These are phyloP conservation scores for Drosophila lutescens DNA, from an alignment of 2,888 invertebrate genomes.

Conservation along the genomic window DNA sequence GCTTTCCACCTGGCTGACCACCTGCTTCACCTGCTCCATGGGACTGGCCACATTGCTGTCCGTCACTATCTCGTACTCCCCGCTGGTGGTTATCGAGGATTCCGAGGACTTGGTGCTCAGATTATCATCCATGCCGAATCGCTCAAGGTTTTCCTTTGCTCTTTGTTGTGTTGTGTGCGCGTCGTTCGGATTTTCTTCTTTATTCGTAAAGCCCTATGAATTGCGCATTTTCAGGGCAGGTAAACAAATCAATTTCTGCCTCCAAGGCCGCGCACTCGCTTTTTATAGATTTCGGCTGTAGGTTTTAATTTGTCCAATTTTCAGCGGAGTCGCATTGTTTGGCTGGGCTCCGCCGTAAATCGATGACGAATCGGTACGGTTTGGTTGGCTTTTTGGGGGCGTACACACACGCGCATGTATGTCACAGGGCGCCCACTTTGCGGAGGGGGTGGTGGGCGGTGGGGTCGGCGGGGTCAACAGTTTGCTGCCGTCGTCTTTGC, in stretches of 20 bases:
- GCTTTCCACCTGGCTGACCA: slow-evolving; percentile 23
- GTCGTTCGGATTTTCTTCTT: slow-evolving; percentile 30
- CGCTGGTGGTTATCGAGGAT: slow-evolving; percentile 88
- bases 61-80: slow-evolving; percentile 89
- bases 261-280: slow-evolving; percentile 19
- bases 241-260: slow-evolving; percentile 31
- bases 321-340: slow-evolving; percentile 67
- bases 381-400: slow-evolving; percentile 62
- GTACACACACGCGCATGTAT: slow-evolving; percentile 52
- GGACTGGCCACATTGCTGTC: slow-evolving; percentile 84
- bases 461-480: slow-evolving; percentile 67
- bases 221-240: slow-evolving; percentile 61
- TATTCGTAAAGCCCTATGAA: slow-evolving; percentile 37
- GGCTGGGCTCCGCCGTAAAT: slow-evolving; percentile 68
- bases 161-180: slow-evolving; percentile 15
- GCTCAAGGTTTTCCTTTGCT: slow-evolving; percentile 56
- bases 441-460: slow-evolving; percentile 52
- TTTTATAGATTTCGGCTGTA: slow-evolving; percentile 20
- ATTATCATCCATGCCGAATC: slow-evolving; percentile 86
- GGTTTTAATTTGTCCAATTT: slow-evolving; percentile 62
- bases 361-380: slow-evolving; percentile 81
- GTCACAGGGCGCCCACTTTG: slow-evolving; percentile 32
- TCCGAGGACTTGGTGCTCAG: slow-evolving; percentile 88
- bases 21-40: slow-evolving; percentile 61
- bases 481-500: slow-evolving; percentile 33